Percentiles rank a stretch among this genome's conserved stretches.
These are phyloP conservation scores for Verasper variegatus DNA, from an alignment of 2,113 vertebrate species.

Conservation along the genomic window DNA sequence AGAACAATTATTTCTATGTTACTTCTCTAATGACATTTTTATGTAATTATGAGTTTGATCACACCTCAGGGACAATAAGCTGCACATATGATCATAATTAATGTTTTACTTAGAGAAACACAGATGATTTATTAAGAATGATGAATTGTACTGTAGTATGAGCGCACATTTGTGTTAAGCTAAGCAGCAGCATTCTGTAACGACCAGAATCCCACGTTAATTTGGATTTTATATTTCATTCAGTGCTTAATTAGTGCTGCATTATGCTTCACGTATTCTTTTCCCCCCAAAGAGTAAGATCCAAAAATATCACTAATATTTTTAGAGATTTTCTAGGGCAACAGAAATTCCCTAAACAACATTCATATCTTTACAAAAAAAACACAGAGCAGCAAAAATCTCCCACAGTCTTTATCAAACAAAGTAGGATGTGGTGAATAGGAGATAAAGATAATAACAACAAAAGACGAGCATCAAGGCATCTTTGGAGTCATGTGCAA, in stretches of 20 bases:
- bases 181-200: background rate
- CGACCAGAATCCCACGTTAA: background rate
- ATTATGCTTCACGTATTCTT: background rate
- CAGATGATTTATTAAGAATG: background rate
- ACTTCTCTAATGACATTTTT: background rate
- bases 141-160: background rate
- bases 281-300: conserved; percentile 4
- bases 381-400: too few relatives aligned
- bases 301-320: conserved; percentile 28
- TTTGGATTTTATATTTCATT: background rate
- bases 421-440: background rate
- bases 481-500: background rate
- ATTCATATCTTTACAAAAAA: background rate
- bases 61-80: background rate
- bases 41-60: background rate
- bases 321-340: conserved; percentile 15
- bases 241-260: background rate
- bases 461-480: background rate
- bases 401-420: background rate
- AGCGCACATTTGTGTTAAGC: background rate
- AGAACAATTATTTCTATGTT: background rate
- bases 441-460: background rate
- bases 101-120: background rate
- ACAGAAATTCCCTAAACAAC: background rate
- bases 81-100: background rate